A percentile compares a stretch with the other conserved stretches of the same genome.
Conservation (phyloP, 2,797 vertebrate genomes). For the Gymnoscopelus braueri region DNA sequence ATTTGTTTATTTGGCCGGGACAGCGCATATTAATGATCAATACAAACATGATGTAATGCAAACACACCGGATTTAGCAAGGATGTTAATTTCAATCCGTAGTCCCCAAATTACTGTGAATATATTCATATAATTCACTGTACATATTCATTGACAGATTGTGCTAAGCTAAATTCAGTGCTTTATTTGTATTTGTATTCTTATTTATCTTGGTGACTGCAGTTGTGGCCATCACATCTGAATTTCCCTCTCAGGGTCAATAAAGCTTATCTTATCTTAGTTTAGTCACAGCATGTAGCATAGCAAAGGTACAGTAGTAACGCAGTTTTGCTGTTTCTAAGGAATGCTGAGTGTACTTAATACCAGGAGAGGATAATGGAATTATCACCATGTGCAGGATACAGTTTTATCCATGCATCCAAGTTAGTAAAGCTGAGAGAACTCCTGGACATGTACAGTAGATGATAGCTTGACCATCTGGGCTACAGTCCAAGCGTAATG, state of each 20-base stretch:
- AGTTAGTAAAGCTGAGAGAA: background rate
- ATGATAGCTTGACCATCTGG: background rate
- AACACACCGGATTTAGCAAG: too few species aligned
- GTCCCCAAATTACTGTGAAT: too few species aligned
- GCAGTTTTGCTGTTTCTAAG: background rate
- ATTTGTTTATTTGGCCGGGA: too few species aligned
- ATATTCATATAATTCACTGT: too few species aligned
- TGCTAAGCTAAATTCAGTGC: too few species aligned
- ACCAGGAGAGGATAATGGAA: conserved; percentile 5
- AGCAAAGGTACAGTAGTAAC: background rate
- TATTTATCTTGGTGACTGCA: too few species aligned
- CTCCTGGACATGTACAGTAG: background rate
- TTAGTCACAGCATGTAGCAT: background rate
- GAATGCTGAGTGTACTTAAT: background rate
- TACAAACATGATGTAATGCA: too few species aligned
- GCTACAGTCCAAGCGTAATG: conserved; percentile 12
- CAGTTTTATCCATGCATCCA: background rate
- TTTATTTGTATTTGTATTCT: too few species aligned
- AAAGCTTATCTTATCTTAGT: background rate
- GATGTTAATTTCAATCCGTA: too few species aligned
- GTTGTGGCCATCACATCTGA: too few species aligned
- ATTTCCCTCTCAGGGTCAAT: background rate
- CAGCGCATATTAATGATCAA: too few species aligned
- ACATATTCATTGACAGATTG: too few species aligned
- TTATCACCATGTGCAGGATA: background rate